Evolutionary conservation across 2,797 vertebrate genomes (phyloP), one percentile per base, ranked within the genome.

Genomic region (Falco biarmicus): DNA sequence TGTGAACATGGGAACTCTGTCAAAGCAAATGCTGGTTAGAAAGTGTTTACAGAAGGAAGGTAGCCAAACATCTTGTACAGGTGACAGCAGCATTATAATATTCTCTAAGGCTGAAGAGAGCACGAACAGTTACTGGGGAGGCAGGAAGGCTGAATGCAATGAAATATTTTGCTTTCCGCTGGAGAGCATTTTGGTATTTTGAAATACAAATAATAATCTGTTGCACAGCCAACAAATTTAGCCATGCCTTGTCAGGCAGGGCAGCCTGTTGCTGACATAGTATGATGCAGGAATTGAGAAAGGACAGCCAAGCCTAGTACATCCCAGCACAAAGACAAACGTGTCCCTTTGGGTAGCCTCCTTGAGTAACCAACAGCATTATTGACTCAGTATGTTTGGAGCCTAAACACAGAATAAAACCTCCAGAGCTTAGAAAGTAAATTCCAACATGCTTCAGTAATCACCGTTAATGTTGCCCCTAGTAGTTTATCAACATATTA

Each of bases 11-110:
- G 97, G 97, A 98, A 96, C 78, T 54, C 53, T 68, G 95, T 97
- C 95, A 98, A 98, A 98, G 91, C 89, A 97, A 98, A 97, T 93
- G 95, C 96, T 97, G 93, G 90, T 96, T 88, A 95, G 93, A 82
- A 97, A 96, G 88, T 97, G 65, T 98, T 98, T 97, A 95, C 95
- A 89, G 97, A 94, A 97, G 94, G 92, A 93, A 98, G 93, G 91
- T 78, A 95, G 95, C 97, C 95, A 98, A 97, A 97, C 64, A 94
- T 74, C 85, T 92, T 70, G 65, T 79, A 71, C 85, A 91, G 95
- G 91, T 96, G 96, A 94, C 74, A 89, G 82, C 71, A 93, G 95
- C 94, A 93, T 93, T 88, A 87, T 73, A 61, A 48, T 68, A 89
- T 69, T 91, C 87, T 86, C 60, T 71, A 68, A 81, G 71, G 90